Conservation (phyloP, 2,113 vertebrate species). For the Tenrec ecaudatus region DNA sequence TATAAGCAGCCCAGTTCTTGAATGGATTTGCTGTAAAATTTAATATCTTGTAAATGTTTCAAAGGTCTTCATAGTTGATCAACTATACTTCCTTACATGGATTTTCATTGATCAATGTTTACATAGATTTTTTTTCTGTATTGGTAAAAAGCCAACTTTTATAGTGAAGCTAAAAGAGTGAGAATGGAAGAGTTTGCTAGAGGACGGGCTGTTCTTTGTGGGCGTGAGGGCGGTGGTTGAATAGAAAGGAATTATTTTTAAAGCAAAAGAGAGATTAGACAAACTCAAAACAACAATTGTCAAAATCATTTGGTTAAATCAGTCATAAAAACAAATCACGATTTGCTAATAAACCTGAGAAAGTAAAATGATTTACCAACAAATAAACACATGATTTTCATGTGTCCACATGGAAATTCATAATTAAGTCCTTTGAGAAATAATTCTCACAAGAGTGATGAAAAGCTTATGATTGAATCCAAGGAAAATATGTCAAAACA, state of each 20-base stretch:
- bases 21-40: constrained; percentile 8
- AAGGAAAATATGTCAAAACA: constrained; percentile 13
- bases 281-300: background rate
- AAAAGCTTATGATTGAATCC: constrained; percentile 7
- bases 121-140: background rate
- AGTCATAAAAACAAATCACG: constrained; percentile 16
- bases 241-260: background rate
- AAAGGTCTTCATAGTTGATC: background rate
- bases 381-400: background rate
- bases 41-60: background rate
- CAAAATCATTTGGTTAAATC: constrained; percentile 29
- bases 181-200: background rate
- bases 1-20: background rate
- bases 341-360: background rate
- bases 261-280: background rate
- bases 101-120: background rate
- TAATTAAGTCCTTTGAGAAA: constrained; percentile 29
- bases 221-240: background rate
- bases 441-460: background rate
- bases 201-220: background rate
- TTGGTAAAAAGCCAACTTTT: background rate
- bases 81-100: background rate
- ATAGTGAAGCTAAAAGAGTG: background rate
- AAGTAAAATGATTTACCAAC: background rate
- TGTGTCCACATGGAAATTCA: constrained; percentile 20